A percentile compares a stretch with the other conserved stretches of the same genome.
phyloP scores from a whole-genome alignment of 2,797 vertebrate species.

The Enteromius fasciolatus region DNA sequence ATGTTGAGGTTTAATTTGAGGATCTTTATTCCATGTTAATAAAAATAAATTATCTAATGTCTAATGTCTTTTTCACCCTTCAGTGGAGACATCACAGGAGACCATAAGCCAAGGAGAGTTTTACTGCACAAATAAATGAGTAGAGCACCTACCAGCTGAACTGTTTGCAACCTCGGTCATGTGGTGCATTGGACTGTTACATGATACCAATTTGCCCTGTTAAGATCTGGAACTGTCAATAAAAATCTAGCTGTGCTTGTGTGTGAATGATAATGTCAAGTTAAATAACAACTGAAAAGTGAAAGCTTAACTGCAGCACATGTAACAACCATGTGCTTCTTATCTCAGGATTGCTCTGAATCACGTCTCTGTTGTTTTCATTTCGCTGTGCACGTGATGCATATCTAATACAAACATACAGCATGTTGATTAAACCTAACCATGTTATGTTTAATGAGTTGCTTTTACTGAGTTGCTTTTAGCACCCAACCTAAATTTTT shows the following conservation, averaged over 20 bases:
- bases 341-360: constrained; percentile 33
- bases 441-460: neutral
- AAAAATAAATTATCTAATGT: constrained; percentile 16
- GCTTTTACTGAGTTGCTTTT: neutral
- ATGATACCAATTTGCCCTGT: constrained; percentile 3
- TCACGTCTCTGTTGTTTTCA: constrained; percentile 9
- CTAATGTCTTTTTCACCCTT: constrained; percentile 21
- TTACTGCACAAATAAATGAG: constrained; percentile 24
- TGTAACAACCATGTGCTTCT: constrained; percentile 45
- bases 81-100: neutral
- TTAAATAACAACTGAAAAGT: constrained; percentile 53
- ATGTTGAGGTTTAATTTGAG: constrained; percentile 23
- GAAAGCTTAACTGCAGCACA: constrained; percentile 40
- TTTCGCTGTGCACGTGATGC: neutral
- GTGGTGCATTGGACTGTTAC: neutral
- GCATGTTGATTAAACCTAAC: neutral
- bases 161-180: neutral
- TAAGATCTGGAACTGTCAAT: constrained; percentile 5
- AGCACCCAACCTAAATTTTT: neutral
- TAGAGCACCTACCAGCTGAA: neutral
- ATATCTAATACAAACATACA: neutral
- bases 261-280: constrained; percentile 32
- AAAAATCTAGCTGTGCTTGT: constrained; percentile 8
- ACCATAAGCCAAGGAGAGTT: neutral
- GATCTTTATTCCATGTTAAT: constrained; percentile 4